These are phyloP conservation scores for Brachystomella parvula DNA, from an alignment of 1,140 invertebrate genomes.

Conservation along the genomic window DNA sequence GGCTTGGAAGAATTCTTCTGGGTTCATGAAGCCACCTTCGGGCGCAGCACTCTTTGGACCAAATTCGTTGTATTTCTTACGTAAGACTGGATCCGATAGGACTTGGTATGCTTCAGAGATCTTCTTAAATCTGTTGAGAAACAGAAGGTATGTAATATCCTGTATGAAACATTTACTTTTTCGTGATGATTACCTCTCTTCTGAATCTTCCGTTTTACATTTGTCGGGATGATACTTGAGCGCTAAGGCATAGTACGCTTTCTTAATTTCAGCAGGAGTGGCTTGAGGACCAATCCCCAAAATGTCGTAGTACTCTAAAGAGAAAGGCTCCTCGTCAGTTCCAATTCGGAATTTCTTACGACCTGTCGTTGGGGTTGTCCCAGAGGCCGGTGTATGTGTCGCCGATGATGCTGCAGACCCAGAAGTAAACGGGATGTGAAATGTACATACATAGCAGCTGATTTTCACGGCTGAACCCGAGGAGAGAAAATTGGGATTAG, in stretches of 20 bases:
- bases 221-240: conserved; percentile 40
- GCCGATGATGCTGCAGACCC: background rate
- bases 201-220: conserved; percentile 37
- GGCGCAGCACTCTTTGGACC: conserved; percentile 34
- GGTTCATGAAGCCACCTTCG: conserved; percentile 37
- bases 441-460: conserved; percentile 30
- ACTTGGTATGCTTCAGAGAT: conserved; percentile 42
- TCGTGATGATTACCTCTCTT: conserved; percentile 18
- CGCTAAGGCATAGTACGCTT: conserved; percentile 47
- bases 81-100: conserved; percentile 39
- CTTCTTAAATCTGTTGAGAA: conserved; percentile 37
- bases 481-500: background rate
- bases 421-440: conserved; percentile 22
- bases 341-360: conserved; percentile 29
- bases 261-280: conserved; percentile 46
- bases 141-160: background rate
- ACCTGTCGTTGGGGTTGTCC: background rate
- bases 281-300: conserved; percentile 45
- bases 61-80: conserved; percentile 41
- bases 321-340: conserved; percentile 29
- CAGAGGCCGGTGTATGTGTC: background rate
- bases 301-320: conserved; percentile 47
- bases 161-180: background rate
- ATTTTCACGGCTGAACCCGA: conserved; percentile 15
- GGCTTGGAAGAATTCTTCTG: conserved; percentile 35